Evolutionary conservation across 2,888 invertebrate genomes (phyloP), one percentile per base, ranked within the genome.

Genomic region (Entomobrya multifasciata): DNA sequence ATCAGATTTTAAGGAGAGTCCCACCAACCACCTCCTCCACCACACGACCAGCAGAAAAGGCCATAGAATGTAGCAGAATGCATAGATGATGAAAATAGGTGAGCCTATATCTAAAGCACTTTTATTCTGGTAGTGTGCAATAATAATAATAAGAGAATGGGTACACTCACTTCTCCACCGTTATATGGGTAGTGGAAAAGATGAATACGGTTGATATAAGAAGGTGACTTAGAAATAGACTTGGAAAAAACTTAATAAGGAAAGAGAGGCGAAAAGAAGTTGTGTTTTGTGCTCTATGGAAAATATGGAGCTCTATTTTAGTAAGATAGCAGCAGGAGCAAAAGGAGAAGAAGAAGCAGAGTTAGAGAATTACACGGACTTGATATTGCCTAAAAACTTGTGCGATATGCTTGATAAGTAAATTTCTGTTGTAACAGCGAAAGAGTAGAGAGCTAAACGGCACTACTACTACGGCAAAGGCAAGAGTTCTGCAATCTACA

Each of bases 161-260:
- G 20, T 49, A 49, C 49, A 49, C 49, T 49, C n/a, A n/a, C n/a
- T n/a, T n/a, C n/a, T n/a, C n/a, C n/a, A n/a, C n/a, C n/a, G n/a
- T n/a, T n/a, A n/a, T n/a, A n/a, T 1, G n/a, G 25, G 27, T 70
- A 41, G 47, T 49, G n/a, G 27, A 1, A n/a, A 52, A 36, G 41
- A 76, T 55, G 41, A 57, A 55, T 74, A 36, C 55, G 55, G 17
- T 25, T 55, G 76, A 25, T 76, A 30, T 76, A 76, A 47, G 47
- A 57, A 55, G 36, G n/a, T 36, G 36, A 36, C 36, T 36, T 57
- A 36, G 13, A 30, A 55, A 55, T 3, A 27, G 30, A 55, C 49
- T 47, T 25, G 22, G 36, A 76, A 57, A 55, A 57, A 57, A 30
- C 76, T 57, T 76, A 76, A 76, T 55, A 57, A 57, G 76, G n/a